Percentiles rank a stretch among this genome's conserved stretches.
Evolutionary conservation across 2,113 vertebrate species (phyloP).

Genomic region (Phrynosoma blainvillii): DNA sequence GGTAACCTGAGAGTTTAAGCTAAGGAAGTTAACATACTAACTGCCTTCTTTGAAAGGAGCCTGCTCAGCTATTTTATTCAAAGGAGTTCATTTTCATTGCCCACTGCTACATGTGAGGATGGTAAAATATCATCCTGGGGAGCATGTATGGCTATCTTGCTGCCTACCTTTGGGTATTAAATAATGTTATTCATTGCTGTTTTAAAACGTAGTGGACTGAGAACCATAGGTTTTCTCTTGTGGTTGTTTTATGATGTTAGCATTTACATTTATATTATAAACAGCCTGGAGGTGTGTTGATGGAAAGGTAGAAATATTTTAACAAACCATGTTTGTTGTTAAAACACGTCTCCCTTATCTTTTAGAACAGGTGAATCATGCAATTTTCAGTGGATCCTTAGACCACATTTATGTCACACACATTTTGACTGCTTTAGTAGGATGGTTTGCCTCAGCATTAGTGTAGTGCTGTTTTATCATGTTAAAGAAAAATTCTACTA

Average conservation of each 20-base stretch:
- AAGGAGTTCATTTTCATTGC: background rate
- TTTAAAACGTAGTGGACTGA: background rate
- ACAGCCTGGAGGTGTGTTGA: background rate
- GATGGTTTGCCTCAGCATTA: background rate
- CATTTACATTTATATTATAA: background rate
- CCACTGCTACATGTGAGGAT: background rate
- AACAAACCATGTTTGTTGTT: background rate
- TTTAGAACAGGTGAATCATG: background rate
- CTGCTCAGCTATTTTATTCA: background rate
- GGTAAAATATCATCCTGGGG: background rate
- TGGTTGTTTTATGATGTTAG: background rate
- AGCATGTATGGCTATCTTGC: background rate
- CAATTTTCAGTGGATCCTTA: background rate
- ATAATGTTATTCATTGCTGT: background rate
- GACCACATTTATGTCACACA: rapidly evolving
- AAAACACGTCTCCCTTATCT: background rate
- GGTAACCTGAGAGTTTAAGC: background rate
- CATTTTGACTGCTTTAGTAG: background rate
- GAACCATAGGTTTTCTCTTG: background rate
- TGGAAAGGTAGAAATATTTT: background rate
- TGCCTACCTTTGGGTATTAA: background rate
- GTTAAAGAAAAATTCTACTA: background rate
- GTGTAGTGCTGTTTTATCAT: background rate
- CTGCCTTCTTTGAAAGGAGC: background rate
- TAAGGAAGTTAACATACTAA: background rate